Percentiles rank a stretch among this genome's conserved stretches.
phyloP scores from a whole-genome alignment of 2,797 vertebrate species.

The Strix occidentalis region DNA sequence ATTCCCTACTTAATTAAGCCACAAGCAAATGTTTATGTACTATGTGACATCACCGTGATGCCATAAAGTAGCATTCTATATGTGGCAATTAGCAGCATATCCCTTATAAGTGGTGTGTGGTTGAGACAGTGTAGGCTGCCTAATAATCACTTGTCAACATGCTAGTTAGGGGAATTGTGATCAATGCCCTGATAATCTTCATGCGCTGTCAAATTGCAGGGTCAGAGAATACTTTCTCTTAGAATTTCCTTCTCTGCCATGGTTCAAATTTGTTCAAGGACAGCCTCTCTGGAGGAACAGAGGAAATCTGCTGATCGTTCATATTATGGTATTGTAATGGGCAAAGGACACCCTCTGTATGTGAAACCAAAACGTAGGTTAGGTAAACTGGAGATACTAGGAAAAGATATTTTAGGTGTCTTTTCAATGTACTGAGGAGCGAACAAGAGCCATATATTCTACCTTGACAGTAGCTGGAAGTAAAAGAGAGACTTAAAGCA shows the following conservation, averaged over 20 bases:
- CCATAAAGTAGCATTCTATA: not conserved
- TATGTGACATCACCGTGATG: fast-evolving
- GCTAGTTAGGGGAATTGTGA: not conserved
- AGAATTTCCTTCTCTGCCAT: not conserved
- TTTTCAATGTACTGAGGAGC: not conserved
- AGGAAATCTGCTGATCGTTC: not conserved
- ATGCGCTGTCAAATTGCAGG: not conserved
- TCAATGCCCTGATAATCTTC: not conserved
- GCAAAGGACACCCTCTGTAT: not conserved
- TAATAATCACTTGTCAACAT: not conserved
- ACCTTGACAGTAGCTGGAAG: not conserved
- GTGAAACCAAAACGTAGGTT: not conserved
- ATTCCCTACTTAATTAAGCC: not conserved
- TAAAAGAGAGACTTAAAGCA: not conserved
- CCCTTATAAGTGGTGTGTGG: not conserved
- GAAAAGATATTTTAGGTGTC: not conserved
- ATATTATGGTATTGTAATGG: not conserved
- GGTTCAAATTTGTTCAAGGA: not conserved
- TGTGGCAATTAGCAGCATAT: not conserved
- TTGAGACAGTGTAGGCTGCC: not conserved
- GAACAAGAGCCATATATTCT: fast-evolving
- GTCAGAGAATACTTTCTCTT: not conserved
- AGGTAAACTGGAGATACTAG: not conserved
- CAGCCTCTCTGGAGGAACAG: not conserved
- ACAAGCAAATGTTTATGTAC: not conserved